phyloP scores from a whole-genome alignment of 2,113 vertebrate species.

The Tragulus kanchil region DNA sequence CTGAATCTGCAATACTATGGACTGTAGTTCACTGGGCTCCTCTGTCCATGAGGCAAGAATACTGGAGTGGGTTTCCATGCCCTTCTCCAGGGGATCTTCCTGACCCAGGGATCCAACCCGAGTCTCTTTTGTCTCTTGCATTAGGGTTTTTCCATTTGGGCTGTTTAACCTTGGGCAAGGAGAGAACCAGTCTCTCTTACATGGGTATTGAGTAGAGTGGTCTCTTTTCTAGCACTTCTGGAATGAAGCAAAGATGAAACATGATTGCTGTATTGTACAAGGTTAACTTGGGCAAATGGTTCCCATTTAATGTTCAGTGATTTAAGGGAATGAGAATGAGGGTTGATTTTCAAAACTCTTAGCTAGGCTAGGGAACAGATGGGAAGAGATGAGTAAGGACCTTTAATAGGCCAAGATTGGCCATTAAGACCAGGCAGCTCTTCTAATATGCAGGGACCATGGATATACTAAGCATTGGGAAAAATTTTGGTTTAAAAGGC shows the following conservation, averaged over 20 bases:
- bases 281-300: neutral
- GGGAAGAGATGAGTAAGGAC: neutral
- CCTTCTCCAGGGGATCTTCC: neutral
- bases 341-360: neutral
- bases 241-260: neutral
- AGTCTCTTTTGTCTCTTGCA: neutral
- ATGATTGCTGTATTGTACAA: neutral
- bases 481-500: conserved; percentile 22
- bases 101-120: neutral
- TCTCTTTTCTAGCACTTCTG: neutral
- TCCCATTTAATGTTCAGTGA: neutral
- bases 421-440: neutral
- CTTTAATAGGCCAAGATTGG: neutral
- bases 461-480: neutral
- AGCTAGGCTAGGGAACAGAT: neutral
- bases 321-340: neutral
- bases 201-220: neutral
- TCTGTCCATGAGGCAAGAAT: neutral
- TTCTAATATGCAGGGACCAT: neutral
- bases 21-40: neutral
- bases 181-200: neutral
- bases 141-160: no score
- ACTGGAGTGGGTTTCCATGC: neutral
- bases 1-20: neutral
- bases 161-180: neutral